Percentiles rank a stretch among this genome's conserved stretches.
Evolutionary conservation across 2,797 vertebrate species (phyloP).

Genomic region (Chrosomus eos): DNA sequence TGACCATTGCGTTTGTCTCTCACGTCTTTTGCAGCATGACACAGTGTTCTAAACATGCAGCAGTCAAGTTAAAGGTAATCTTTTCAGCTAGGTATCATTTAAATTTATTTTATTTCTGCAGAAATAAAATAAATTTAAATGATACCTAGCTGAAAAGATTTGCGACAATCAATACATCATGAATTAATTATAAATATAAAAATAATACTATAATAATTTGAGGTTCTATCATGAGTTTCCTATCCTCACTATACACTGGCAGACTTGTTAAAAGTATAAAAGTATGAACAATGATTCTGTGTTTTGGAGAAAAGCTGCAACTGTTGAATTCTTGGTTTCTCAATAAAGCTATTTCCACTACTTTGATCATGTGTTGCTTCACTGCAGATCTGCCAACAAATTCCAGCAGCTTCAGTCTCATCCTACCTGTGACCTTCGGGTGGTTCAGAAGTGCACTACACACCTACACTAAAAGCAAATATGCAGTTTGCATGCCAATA

Average conservation of each 20-base stretch:
- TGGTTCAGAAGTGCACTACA: background rate
- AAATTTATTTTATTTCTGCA: background rate
- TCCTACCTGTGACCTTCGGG: background rate
- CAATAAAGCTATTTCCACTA: background rate
- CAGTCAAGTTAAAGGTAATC: no score
- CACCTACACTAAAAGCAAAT: background rate
- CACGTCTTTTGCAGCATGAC: no score
- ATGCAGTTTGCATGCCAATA: constrained; percentile 17
- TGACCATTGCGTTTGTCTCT: no score
- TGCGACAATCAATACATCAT: background rate
- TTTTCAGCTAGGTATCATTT: background rate
- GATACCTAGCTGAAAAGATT: background rate
- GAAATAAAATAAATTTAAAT: background rate
- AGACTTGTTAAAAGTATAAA: background rate
- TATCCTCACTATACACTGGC: background rate
- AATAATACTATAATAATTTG: background rate
- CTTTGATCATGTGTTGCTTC: background rate
- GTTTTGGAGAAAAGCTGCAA: background rate
- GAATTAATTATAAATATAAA: background rate
- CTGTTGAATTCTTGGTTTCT: background rate
- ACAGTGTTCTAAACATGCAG: no score
- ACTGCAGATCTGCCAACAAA: constrained; percentile 1
- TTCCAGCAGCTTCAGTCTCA: background rate
- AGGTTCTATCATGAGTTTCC: background rate
- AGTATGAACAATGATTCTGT: background rate